Conservation (phyloP, 2,888 invertebrate species). For the Acleris holmiana region DNA sequence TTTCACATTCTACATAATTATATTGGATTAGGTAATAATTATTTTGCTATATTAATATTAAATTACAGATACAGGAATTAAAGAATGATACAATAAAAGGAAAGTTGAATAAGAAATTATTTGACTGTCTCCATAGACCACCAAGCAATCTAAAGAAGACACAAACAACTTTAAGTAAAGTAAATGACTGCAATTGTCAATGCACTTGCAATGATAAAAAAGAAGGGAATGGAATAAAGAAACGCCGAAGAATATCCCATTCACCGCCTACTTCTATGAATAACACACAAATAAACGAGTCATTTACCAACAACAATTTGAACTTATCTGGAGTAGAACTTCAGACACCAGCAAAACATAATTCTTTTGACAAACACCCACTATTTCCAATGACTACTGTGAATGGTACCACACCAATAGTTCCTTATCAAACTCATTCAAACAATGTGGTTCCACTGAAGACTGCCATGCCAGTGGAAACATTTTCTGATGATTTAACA, state of each 20-base stretch:
- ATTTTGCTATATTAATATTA: no score
- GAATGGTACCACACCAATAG: conserved; percentile 34
- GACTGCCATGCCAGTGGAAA: conserved; percentile 50
- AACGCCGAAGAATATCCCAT: conserved; percentile 48
- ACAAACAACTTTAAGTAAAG: conserved; percentile 52
- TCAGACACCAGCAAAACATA: conserved; percentile 8
- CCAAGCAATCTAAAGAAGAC: conserved; percentile 66
- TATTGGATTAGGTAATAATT: no score
- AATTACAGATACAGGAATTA: conserved; percentile 66
- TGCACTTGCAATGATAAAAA: conserved; percentile 53
- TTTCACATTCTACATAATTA: no score
- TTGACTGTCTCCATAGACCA: conserved; percentile 62
- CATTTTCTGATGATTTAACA: conserved; percentile 68
- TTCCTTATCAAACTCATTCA: conserved; percentile 37
- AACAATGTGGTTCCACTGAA: conserved; percentile 37
- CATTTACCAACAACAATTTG: conserved; percentile 16
- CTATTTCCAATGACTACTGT: conserved; percentile 25
- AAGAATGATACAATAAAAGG: conserved; percentile 69
- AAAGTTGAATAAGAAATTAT: conserved; percentile 63
- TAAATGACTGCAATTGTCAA: conserved; percentile 58
- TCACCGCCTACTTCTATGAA: conserved; percentile 42
- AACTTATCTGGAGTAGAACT: conserved; percentile 18
- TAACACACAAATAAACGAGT: conserved; percentile 23
- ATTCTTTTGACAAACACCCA: neutral
- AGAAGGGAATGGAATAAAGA: conserved; percentile 49